phyloP scores from a whole-genome alignment of 2,797 vertebrate genomes.

The Bryconaethiops microstoma region DNA sequence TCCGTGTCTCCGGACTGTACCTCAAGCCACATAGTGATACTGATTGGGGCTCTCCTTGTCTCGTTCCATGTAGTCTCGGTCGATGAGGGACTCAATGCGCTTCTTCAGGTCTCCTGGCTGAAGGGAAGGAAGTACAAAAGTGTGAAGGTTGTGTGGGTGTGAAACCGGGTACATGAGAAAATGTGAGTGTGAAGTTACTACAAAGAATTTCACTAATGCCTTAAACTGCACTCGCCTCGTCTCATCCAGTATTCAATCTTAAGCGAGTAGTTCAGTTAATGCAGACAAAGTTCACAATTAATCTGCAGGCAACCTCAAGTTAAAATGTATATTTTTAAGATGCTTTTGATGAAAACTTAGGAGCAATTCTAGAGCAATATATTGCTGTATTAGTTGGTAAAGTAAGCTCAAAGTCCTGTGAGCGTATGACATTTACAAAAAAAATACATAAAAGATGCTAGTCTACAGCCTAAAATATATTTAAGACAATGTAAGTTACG shows the following conservation, averaged over 20 bases:
- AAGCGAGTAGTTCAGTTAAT: background rate
- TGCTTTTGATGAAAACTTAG: no score
- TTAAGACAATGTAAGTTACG: background rate
- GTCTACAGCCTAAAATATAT: no score
- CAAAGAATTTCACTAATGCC: background rate
- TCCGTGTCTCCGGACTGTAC: background rate
- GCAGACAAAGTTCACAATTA: no score
- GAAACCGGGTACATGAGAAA: background rate
- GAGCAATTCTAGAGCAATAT: no score
- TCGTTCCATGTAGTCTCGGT: constrained; percentile 99
- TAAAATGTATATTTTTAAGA: no score
- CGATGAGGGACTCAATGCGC: constrained; percentile 99
- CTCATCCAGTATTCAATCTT: background rate
- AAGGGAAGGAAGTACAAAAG: background rate
- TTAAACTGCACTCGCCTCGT: background rate
- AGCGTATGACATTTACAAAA: no score
- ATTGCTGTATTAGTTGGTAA: no score
- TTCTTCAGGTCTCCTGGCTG: constrained; percentile 99
- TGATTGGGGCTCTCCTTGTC: constrained; percentile 99
- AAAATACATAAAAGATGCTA: no score
- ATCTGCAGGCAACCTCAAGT: no score
- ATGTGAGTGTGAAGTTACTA: background rate
- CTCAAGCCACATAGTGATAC: constrained; percentile 94
- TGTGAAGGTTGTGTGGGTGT: background rate
- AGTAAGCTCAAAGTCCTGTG: no score